A percentile compares a stretch with the other conserved stretches of the same genome.
Evolutionary conservation across 2,888 invertebrate species (phyloP).

Genomic region (Ischnus inquisitorius): DNA sequence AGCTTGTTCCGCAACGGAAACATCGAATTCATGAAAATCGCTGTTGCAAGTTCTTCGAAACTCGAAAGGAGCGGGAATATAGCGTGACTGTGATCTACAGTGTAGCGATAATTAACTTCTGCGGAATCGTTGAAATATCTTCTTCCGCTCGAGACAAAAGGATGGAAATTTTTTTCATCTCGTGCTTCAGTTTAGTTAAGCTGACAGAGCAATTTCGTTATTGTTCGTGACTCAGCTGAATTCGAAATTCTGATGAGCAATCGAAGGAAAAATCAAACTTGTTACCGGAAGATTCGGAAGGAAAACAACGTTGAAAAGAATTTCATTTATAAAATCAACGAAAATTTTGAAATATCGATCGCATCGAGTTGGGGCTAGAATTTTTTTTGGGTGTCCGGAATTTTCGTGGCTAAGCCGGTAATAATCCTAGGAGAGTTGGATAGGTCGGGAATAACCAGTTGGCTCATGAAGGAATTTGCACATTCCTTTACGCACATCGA

Average conservation of each 20-base stretch:
- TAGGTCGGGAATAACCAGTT: slow-evolving; percentile 1
- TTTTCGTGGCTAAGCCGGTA: no score
- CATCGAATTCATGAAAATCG: background rate
- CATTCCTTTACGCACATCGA: background rate
- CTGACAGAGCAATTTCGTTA: no score
- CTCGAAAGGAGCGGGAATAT: background rate
- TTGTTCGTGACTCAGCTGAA: no score
- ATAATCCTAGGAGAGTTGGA: background rate
- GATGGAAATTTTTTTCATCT: background rate
- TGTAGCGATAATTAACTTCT: background rate
- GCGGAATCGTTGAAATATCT: background rate
- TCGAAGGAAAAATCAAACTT: no score
- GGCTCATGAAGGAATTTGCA: background rate
- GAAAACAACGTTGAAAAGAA: no score
- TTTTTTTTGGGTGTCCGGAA: no score
- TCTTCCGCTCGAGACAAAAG: background rate
- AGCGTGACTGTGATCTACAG: background rate
- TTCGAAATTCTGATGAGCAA: no score
- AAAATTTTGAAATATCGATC: no score
- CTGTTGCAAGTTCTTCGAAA: background rate
- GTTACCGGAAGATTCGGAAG: no score
- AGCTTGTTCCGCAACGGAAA: background rate
- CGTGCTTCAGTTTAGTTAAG: no score
- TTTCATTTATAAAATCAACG: no score
- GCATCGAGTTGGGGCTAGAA: no score